phyloP scores from a whole-genome alignment of 2,888 invertebrate species.

The Cephus nigrinus region DNA sequence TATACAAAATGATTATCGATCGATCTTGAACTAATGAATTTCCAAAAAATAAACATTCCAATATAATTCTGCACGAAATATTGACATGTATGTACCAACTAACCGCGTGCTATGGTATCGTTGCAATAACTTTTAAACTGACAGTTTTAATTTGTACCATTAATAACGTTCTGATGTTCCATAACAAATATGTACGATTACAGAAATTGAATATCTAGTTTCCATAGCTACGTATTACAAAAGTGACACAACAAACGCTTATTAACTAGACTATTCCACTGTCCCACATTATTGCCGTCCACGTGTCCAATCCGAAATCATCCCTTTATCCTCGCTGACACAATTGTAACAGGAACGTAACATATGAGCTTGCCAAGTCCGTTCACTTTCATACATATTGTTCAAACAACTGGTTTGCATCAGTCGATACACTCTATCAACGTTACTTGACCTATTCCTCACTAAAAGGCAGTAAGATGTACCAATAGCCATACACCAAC shows the following conservation, averaged over 20 bases:
- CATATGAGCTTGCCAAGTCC: neutral
- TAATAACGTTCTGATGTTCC: neutral
- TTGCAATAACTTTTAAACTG: neutral
- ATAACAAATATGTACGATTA: neutral
- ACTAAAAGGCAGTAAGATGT: neutral
- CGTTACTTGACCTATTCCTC: neutral
- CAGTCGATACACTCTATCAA: neutral
- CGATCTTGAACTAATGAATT: neutral
- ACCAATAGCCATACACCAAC: neutral
- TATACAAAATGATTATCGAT: neutral
- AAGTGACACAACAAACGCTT: neutral
- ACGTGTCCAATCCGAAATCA: neutral
- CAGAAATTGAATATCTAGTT: neutral
- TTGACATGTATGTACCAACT: neutral
- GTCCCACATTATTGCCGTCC: neutral
- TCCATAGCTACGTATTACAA: neutral
- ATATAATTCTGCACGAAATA: neutral
- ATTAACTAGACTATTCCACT: neutral
- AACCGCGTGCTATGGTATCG: neutral
- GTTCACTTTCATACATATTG: neutral
- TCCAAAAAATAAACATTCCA: neutral
- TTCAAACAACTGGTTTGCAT: neutral
- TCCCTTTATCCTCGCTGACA: neutral
- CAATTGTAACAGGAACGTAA: neutral
- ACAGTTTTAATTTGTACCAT: neutral